Conservation (phyloP, 1,140 invertebrate genomes). For the Episyrphus balteatus region DNA sequence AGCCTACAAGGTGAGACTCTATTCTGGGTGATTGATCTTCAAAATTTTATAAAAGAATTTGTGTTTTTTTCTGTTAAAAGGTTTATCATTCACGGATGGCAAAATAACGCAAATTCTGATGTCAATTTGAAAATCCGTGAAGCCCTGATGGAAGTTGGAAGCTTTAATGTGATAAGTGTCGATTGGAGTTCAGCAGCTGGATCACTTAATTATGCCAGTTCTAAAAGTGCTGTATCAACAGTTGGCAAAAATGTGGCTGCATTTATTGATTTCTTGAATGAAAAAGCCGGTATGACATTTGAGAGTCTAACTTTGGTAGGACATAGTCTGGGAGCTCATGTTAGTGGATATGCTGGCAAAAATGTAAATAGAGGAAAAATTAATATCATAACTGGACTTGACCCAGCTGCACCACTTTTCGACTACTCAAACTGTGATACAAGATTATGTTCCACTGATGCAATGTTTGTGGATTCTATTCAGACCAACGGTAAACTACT, state of each 20-base stretch:
- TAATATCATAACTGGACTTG: slow-evolving; percentile 35
- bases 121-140: too few relatives aligned
- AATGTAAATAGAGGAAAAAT: slow-evolving; percentile 20
- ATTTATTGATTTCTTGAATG: slow-evolving; percentile 32
- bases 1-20: too few relatives aligned
- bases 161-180: too few relatives aligned
- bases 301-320: slow-evolving; percentile 31
- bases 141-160: too few relatives aligned
- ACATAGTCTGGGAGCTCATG: slow-evolving; percentile 39
- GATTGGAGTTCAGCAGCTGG: slow-evolving; percentile 34
- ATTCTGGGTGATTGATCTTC: too few relatives aligned
- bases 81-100: too few relatives aligned
- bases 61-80: too few relatives aligned
- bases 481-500: slow-evolving; percentile 44
- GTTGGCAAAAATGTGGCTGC: slow-evolving; percentile 28
- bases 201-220: slow-evolving; percentile 40
- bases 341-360: slow-evolving; percentile 41
- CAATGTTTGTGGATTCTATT: slow-evolving; percentile 35
- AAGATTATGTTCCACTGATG: slow-evolving; percentile 35
- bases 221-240: slow-evolving; percentile 24
- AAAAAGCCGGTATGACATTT: slow-evolving; percentile 20
- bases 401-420: slow-evolving; percentile 39
- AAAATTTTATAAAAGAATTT: too few relatives aligned
- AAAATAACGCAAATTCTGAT: too few relatives aligned
- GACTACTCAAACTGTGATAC: slow-evolving; percentile 18